These are phyloP conservation scores for Neodontobutis hainanensis DNA, from an alignment of 2,113 vertebrate species.

Conservation along the genomic window DNA sequence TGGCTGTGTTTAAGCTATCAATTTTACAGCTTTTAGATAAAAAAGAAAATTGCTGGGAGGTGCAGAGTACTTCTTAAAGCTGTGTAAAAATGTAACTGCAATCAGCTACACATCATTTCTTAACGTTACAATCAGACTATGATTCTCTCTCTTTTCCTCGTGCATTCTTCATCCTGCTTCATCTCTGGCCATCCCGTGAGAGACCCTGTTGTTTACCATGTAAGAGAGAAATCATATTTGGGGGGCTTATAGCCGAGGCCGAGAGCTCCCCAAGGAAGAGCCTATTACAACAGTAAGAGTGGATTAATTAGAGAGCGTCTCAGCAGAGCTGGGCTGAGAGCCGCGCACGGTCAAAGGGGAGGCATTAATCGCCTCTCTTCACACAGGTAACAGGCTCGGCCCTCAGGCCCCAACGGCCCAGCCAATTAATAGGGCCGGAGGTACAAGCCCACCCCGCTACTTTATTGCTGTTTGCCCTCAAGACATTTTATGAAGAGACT, in stretches of 20 bases:
- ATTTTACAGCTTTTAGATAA: neutral
- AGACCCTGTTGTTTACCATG: constrained; percentile 91
- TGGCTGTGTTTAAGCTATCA: neutral
- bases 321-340: constrained; percentile 81
- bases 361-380: constrained; percentile 76
- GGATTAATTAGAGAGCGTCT: constrained; percentile 94
- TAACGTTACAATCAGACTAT: constrained; percentile 13
- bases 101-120: constrained; percentile 22
- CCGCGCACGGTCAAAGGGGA: constrained; percentile 80
- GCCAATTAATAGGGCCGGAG: constrained; percentile 78
- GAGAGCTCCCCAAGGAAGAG: constrained; percentile 82
- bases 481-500: constrained; percentile 67
- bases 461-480: constrained; percentile 69
- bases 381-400: constrained; percentile 75
- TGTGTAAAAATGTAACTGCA: constrained; percentile 22
- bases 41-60: constrained; percentile 8
- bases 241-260: constrained; percentile 65
- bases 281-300: constrained; percentile 94
- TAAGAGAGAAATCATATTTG: constrained; percentile 91
- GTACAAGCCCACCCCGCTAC: constrained; percentile 67
- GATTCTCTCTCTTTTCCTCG: constrained; percentile 26
- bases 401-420: constrained; percentile 58
- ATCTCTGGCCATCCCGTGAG: constrained; percentile 68
- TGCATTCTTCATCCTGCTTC: constrained; percentile 53
- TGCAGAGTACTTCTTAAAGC: constrained; percentile 13